Percentiles rank a stretch among this genome's conserved stretches.
phyloP scores from a whole-genome alignment of 2,888 invertebrate genomes.

The Morinoia aosen region DNA sequence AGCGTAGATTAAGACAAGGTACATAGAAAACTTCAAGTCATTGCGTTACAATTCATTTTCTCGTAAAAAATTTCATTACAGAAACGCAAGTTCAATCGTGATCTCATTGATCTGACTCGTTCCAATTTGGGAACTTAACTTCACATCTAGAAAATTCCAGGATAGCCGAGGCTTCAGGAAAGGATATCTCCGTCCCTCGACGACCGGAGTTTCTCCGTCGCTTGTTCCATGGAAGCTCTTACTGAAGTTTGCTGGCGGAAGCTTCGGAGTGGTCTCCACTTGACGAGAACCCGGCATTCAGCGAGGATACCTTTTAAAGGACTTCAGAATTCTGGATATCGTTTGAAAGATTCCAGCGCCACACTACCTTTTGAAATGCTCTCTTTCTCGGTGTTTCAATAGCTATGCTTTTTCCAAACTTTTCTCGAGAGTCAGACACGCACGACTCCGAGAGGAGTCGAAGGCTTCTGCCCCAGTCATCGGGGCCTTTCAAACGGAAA shows the following conservation, averaged over 20 bases:
- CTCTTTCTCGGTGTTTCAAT: constrained; percentile 34
- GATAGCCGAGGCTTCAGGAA: neutral
- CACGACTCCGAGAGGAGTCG: neutral
- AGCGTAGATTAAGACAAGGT: too few species aligned
- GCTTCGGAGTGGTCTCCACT: constrained; percentile 22
- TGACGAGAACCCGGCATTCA: constrained; percentile 36
- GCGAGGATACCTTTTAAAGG: neutral
- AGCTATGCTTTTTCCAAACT: constrained; percentile 37
- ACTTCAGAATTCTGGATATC: neutral
- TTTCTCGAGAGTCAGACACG: neutral
- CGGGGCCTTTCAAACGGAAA: constrained; percentile 5
- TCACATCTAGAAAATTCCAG: neutral
- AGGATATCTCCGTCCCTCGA: neutral
- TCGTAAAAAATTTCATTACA: neutral
- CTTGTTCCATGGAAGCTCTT: constrained; percentile 25
- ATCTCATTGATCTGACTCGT: neutral
- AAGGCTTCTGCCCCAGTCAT: neutral
- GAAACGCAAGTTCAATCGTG: neutral
- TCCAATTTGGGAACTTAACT: neutral
- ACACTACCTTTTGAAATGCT: neutral
- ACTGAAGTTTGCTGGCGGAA: constrained; percentile 19
- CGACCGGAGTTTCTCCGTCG: neutral
- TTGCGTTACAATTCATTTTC: too few species aligned
- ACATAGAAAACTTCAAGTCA: too few species aligned
- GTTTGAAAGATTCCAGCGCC: neutral